Evolutionary conservation across 2,888 invertebrate species (phyloP).

Genomic region (Ectropis crepuscularia): DNA sequence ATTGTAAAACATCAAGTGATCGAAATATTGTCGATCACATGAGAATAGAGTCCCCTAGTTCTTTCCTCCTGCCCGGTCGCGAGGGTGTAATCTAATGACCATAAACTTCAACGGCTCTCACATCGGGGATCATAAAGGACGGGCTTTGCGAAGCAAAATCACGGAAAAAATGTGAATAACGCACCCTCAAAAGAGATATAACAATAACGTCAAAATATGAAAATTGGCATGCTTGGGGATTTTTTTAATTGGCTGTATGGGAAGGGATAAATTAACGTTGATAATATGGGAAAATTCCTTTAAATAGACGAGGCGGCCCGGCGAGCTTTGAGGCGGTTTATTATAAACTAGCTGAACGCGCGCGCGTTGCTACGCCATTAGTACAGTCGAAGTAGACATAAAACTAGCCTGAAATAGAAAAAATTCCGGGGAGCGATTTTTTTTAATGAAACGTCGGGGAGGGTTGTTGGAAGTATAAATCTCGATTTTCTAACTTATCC

Average conservation of each 20-base stretch:
- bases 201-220: conserved; percentile 9
- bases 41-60: conserved; percentile 2
- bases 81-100: conserved; percentile 32
- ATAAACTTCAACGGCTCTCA: conserved; percentile 36
- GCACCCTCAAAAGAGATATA: conserved; percentile 14
- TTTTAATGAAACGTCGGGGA: no score
- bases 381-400: no score
- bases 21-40: neutral
- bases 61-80: conserved; percentile 32
- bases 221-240: neutral
- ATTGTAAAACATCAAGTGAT: neutral
- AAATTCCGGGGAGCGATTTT: no score
- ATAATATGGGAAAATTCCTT: no score
- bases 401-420: no score
- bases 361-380: no score
- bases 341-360: no score
- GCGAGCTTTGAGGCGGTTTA: no score
- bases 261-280: no score
- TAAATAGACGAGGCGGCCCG: no score
- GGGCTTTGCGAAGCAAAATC: conserved; percentile 24
- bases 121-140: conserved; percentile 31
- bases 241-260: conserved; percentile 1
- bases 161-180: conserved; percentile 23
- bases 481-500: no score
- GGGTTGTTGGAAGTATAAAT: no score